These are phyloP conservation scores for Keiferia lycopersicella DNA, from an alignment of 2,888 invertebrate species.

Conservation along the genomic window DNA sequence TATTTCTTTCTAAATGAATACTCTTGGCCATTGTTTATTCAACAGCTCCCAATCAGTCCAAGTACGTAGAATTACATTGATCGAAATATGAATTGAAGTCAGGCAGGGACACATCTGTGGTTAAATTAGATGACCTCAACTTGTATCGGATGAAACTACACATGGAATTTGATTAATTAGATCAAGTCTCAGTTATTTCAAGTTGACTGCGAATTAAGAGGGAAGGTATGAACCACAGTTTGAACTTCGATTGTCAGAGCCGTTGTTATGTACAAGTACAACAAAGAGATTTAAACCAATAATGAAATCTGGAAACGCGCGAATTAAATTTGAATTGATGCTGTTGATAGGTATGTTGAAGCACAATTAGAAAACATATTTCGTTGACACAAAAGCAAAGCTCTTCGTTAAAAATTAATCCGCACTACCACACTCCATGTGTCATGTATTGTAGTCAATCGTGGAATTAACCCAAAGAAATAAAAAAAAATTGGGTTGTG, in stretches of 20 bases:
- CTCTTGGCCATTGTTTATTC: not conserved
- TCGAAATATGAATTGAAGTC: not conserved
- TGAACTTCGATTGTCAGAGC: too few species aligned
- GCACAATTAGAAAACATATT: too few species aligned
- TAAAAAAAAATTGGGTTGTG: slow-evolving; percentile 33
- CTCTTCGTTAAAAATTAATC: slow-evolving; percentile 18
- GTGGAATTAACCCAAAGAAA: not conserved
- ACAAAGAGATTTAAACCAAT: too few species aligned
- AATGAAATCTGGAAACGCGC: too few species aligned
- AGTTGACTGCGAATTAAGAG: too few species aligned
- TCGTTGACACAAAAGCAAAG: not conserved
- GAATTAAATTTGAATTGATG: too few species aligned
- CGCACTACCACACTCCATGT: not conserved
- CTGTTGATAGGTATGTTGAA: too few species aligned
- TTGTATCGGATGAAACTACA: too few species aligned
- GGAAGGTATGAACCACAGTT: too few species aligned
- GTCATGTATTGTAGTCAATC: slow-evolving; percentile 16
- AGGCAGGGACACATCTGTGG: not conserved
- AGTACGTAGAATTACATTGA: not conserved
- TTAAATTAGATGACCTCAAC: not conserved
- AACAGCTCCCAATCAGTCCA: not conserved
- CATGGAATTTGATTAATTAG: too few species aligned
- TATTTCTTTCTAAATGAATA: not conserved
- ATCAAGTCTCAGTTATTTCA: too few species aligned
- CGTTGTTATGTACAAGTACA: too few species aligned